These are phyloP conservation scores for Scaptomyza graminum DNA, from an alignment of 1,140 invertebrate species.

Conservation along the genomic window DNA sequence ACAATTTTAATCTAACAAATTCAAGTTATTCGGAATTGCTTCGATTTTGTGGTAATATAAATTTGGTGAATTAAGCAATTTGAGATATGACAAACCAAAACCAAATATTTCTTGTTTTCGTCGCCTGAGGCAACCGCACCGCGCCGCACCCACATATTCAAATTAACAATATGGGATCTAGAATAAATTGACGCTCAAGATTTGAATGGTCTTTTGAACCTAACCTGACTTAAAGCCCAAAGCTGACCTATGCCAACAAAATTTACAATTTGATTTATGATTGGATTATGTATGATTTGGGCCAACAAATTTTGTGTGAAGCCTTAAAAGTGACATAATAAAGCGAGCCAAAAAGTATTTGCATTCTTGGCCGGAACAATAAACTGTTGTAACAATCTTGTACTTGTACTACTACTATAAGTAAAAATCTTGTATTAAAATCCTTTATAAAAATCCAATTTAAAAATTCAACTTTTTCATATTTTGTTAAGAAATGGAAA, in stretches of 20 bases:
- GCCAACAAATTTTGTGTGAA: neutral
- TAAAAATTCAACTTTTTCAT: no score
- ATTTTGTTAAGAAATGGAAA: no score
- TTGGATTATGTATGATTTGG: neutral
- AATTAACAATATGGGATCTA: neutral
- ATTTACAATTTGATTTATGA: conserved; percentile 2
- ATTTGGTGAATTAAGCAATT: conserved; percentile 9
- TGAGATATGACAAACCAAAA: conserved; percentile 2
- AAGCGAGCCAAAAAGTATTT: no score
- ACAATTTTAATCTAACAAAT: conserved; percentile 40
- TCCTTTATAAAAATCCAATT: no score
- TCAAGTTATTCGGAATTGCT: conserved; percentile 30
- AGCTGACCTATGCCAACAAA: neutral
- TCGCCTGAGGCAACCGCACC: no score
- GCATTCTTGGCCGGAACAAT: no score
- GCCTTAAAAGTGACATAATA: no score
- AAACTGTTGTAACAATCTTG: no score
- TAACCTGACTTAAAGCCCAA: neutral
- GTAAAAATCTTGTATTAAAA: no score
- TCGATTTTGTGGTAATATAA: conserved; percentile 3
- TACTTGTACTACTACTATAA: no score
- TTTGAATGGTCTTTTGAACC: neutral
- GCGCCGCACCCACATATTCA: neutral
- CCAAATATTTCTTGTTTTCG: neutral
- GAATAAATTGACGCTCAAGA: neutral